These are phyloP conservation scores for Onychomys torridus DNA, from an alignment of 2,797 vertebrate genomes.

Conservation along the genomic window DNA sequence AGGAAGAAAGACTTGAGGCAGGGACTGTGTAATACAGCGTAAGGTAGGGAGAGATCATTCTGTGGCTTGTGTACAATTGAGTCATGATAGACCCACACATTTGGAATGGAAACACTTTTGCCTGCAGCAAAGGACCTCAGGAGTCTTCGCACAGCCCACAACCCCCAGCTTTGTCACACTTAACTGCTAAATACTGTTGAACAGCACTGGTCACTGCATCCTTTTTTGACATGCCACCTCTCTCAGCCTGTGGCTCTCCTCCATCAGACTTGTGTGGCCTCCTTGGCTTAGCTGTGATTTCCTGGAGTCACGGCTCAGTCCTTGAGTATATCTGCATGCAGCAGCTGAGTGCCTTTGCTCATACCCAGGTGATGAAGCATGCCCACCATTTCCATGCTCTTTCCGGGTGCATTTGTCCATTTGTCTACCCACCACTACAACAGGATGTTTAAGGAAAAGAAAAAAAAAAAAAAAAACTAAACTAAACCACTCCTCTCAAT, in stretches of 20 bases:
- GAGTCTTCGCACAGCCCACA: neutral
- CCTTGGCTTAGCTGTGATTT: neutral
- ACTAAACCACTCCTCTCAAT: neutral
- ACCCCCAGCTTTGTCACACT: neutral
- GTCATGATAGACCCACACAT: neutral
- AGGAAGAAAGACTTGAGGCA: neutral
- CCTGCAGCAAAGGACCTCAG: neutral
- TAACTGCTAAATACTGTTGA: neutral
- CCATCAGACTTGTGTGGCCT: neutral
- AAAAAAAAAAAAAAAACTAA: neutral
- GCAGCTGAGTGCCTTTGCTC: neutral
- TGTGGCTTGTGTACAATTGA: neutral
- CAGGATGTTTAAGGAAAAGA: neutral
- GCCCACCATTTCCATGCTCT: neutral
- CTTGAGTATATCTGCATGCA: neutral
- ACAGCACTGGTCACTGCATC: neutral
- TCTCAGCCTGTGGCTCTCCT: neutral
- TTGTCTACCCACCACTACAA: neutral
- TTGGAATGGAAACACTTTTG: neutral
- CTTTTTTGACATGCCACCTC: neutral
- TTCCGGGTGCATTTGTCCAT: neutral
- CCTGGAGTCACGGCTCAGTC: neutral
- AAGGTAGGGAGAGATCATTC: neutral
- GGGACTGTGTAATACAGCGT: neutral
- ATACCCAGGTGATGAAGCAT: neutral